A percentile compares a stretch with the other conserved stretches of the same genome.
Conservation (phyloP, 1,140 invertebrate species). For the Episyrphus balteatus region DNA sequence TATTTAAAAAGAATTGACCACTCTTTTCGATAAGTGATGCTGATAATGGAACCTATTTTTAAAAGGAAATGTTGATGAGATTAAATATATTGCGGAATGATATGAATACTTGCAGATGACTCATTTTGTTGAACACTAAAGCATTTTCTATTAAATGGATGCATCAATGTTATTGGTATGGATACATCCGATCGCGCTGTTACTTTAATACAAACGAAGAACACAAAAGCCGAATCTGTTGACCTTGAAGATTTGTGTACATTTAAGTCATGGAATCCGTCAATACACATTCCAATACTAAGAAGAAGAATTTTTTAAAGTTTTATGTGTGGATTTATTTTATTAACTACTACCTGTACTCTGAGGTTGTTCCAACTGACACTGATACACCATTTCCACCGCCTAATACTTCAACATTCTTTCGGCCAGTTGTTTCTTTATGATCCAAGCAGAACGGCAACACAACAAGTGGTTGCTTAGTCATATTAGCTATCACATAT, state of each 20-base stretch:
- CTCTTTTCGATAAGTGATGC: slow-evolving; percentile 27
- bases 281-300: slow-evolving; percentile 17
- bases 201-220: slow-evolving; percentile 22
- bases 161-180: slow-evolving; percentile 22
- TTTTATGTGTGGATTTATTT: no score
- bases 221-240: slow-evolving; percentile 26
- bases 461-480: slow-evolving; percentile 12
- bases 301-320: neutral
- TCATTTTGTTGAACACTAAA: slow-evolving; percentile 22
- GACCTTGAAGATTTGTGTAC: slow-evolving; percentile 16
- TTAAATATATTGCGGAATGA: no score
- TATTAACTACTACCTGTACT: no score
- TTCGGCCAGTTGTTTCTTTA: slow-evolving; percentile 17
- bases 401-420: slow-evolving; percentile 10
- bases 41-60: slow-evolving; percentile 17
- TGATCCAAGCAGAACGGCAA: slow-evolving; percentile 28
- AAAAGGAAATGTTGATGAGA: neutral
- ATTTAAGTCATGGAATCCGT: slow-evolving; percentile 24
- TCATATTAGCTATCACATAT: slow-evolving; percentile 22
- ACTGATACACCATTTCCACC: no score
- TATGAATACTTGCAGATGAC: slow-evolving; percentile 6
- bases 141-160: slow-evolving; percentile 26
- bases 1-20: slow-evolving; percentile 22
- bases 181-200: slow-evolving; percentile 14
- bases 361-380: no score